Conservation (phyloP, 2,113 vertebrate genomes). For the Gymnarchus niloticus region DNA sequence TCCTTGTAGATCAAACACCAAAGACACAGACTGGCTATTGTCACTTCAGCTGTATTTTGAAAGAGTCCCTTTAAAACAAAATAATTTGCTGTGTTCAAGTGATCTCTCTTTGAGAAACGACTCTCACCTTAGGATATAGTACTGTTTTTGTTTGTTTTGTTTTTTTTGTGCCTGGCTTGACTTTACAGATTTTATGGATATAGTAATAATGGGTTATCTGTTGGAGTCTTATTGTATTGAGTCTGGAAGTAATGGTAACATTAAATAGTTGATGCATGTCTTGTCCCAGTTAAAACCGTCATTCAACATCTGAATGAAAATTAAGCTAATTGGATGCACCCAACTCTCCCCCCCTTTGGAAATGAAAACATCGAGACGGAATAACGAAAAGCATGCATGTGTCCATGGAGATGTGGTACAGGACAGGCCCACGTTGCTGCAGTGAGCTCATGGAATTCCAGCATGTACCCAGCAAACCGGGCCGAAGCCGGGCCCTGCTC, state of each 20-base stretch:
- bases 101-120: neutral
- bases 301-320: constrained; percentile 7
- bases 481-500: neutral
- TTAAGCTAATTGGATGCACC: neutral
- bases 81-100: constrained; percentile 6
- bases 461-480: neutral
- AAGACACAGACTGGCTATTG: neutral
- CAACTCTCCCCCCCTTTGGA: neutral
- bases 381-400: neutral
- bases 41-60: constrained; percentile 1
- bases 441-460: neutral
- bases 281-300: neutral
- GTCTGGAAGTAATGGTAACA: neutral
- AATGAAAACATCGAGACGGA: neutral
- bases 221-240: neutral
- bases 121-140: neutral
- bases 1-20: constrained; percentile 9
- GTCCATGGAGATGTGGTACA: neutral
- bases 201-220: constrained; percentile 9
- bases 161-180: neutral
- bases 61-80: constrained; percentile 13
- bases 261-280: neutral
- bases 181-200: neutral
- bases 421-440: neutral
- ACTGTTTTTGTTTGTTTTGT: neutral